A percentile compares a stretch with the other conserved stretches of the same genome.
phyloP scores from a whole-genome alignment of 2,888 invertebrate species.

The Lordiphosa fenestrarum region DNA sequence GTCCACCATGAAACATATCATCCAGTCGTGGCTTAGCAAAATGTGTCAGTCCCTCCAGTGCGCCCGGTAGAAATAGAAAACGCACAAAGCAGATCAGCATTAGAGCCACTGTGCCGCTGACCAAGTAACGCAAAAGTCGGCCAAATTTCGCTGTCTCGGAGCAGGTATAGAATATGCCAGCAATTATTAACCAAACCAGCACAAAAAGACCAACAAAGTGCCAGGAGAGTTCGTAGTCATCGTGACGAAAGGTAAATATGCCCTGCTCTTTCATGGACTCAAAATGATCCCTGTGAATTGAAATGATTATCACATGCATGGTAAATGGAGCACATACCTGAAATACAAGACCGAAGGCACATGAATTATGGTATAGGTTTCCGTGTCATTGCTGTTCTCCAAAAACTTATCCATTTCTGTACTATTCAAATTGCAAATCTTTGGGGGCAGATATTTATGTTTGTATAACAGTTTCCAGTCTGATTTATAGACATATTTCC shows the following conservation, averaged over 20 bases:
- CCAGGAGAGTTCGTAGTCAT: constrained; percentile 60
- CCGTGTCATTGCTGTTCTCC: not conserved
- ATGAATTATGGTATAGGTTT: constrained; percentile 16
- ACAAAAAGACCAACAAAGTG: constrained; percentile 46
- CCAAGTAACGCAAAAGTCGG: constrained; percentile 56
- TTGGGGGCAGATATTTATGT: constrained; percentile 5
- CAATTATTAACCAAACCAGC: constrained; percentile 60
- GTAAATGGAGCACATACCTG: no score
- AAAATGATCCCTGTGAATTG: constrained; percentile 23
- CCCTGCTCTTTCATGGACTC: not conserved
- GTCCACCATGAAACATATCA: constrained; percentile 9
- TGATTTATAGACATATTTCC: not conserved
- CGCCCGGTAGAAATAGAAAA: constrained; percentile 67
- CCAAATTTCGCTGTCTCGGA: constrained; percentile 72
- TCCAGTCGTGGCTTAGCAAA: constrained; percentile 28
- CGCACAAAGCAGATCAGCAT: constrained; percentile 58
- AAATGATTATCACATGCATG: no score
- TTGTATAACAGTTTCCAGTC: no score
- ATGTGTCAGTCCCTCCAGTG: constrained; percentile 37
- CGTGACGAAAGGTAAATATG: fast-evolving
- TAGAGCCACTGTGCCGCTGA: constrained; percentile 44
- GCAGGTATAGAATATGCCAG: constrained; percentile 54
- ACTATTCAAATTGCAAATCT: constrained; percentile 44
- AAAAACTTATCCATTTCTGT: not conserved
- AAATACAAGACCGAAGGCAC: constrained; percentile 69